Percentiles rank a stretch among this genome's conserved stretches.
These are phyloP conservation scores for Ophioninae sp. DNA, from an alignment of 2,888 invertebrate genomes.

Conservation along the genomic window DNA sequence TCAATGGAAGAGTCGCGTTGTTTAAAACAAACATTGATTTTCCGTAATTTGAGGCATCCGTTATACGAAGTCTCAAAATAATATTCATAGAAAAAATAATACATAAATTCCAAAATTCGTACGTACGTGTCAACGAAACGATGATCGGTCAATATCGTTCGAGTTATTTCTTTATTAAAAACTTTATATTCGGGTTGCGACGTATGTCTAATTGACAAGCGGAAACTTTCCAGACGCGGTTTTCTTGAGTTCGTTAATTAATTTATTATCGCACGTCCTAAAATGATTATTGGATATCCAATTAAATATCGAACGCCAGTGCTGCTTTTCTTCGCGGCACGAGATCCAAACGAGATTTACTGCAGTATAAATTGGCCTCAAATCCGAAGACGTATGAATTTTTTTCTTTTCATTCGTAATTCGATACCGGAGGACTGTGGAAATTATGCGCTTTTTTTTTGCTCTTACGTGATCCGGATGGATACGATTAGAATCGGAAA, in stretches of 20 bases:
- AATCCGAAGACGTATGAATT: conserved; percentile 27
- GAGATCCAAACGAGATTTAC: background rate
- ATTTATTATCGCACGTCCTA: conserved; percentile 46
- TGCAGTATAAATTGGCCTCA: conserved; percentile 4
- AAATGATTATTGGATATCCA: conserved; percentile 56
- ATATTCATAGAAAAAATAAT: background rate
- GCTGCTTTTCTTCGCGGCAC: conserved; percentile 36
- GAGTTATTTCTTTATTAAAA: background rate
- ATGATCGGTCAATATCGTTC: conserved; percentile 15
- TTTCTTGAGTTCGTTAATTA: conserved; percentile 27
- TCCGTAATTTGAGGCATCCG: too few relatives aligned
- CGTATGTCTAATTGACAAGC: background rate
- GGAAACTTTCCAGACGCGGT: conserved; percentile 5
- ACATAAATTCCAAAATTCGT: background rate
- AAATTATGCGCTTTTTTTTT: background rate
- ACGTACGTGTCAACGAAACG: background rate
- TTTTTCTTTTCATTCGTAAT: conserved; percentile 13
- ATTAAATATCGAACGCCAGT: conserved; percentile 52
- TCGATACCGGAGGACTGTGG: conserved; percentile 1
- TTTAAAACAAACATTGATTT: too few relatives aligned
- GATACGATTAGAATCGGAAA: background rate
- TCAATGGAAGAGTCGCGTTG: too few relatives aligned
- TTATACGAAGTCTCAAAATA: too few relatives aligned
- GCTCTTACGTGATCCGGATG: background rate
- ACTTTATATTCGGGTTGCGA: background rate